Base-by-base conservation (phyloP, 1,140 invertebrate species). In the Drosophila dunni region DNA sequence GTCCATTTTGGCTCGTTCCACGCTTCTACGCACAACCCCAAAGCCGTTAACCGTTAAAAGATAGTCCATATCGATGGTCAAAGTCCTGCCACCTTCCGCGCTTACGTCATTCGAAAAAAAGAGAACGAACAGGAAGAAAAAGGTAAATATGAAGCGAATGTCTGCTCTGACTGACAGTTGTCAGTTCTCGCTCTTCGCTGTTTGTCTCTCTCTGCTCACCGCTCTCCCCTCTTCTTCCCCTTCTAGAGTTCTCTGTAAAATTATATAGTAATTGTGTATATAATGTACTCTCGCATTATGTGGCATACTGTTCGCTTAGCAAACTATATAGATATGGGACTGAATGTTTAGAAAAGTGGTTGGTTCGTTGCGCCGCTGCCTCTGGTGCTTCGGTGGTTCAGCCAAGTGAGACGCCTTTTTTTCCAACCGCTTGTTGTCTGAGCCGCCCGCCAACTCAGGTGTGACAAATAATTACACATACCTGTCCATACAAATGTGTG, bases 391-490 rank as follows among this genome's bases (percentile, higher is more conserved):
- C 70, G 79, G 72, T 82, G 85, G 83, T 69, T 78, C 83, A 86
- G 83, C 82, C 82, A 82, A 77, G 82, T 85, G 82, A 85, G 83
- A 88, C 82, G 82, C 82, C 66, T 86, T 85, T 79, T 85, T 82
- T 50, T 56, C 51, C 50, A 58, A 34, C 33, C 60, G 61, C 45
- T 57, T 66, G 70, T 67, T 75, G 75, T 78, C 82, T 81, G 81
- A 65, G 53, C 62, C 64, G 75, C 36, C 58, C 76, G 86, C 78
- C 72, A 86, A 90, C 85, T 90, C 85, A 90, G 85, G 85, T 90
- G 85, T 90, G 85, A 90, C 85, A 90, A 90, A 90, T 90, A 90
- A 90, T 90, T 90, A 90, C 84, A 85, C 86, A 81, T 85, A 85
- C 50, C 75, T 85, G 75, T 75, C 81, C 53, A 76, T 84, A 68